Conservation (phyloP, 1,140 invertebrate genomes). For the Meloidogyne hapla region DNA sequence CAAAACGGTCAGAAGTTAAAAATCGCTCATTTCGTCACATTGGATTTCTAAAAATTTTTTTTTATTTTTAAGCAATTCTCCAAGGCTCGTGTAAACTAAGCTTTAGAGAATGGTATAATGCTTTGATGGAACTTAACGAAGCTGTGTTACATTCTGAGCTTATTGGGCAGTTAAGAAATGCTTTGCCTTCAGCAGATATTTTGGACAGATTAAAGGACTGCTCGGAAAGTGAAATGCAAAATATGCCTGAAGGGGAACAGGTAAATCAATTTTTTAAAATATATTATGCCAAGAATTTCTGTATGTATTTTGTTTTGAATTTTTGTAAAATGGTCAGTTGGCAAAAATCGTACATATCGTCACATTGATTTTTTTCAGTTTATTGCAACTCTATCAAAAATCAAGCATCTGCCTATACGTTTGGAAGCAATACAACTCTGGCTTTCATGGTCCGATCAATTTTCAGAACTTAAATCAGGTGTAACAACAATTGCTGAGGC, state of each 20-base stretch:
- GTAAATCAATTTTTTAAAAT: constrained; percentile 7
- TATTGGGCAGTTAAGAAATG: constrained; percentile 21
- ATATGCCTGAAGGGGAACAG: constrained; percentile 40
- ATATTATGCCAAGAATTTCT: no score
- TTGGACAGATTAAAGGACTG: constrained; percentile 33
- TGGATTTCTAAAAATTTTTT: constrained; percentile 16
- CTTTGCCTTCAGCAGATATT: constrained; percentile 34
- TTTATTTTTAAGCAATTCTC: constrained; percentile 42
- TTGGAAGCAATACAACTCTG: constrained; percentile 41
- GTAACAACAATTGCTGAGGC: constrained; percentile 46
- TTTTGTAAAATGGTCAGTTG: neutral
- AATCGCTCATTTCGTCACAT: no score
- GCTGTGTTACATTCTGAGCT: constrained; percentile 27
- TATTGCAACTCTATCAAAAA: constrained; percentile 41
- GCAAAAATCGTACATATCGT: no score
- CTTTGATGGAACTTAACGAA: constrained; percentile 43
- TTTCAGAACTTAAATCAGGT: constrained; percentile 36
- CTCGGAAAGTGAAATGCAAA: constrained; percentile 26
- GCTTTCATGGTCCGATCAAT: constrained; percentile 29
- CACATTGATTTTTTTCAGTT: constrained; percentile 32
- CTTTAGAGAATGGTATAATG: constrained; percentile 40
- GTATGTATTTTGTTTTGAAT: no score
- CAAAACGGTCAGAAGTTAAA: no score
- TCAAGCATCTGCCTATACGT: constrained; percentile 45
- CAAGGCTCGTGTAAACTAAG: constrained; percentile 47